These are phyloP conservation scores for Chloroclystis v-ata DNA, from an alignment of 2,888 invertebrate species.

Conservation along the genomic window DNA sequence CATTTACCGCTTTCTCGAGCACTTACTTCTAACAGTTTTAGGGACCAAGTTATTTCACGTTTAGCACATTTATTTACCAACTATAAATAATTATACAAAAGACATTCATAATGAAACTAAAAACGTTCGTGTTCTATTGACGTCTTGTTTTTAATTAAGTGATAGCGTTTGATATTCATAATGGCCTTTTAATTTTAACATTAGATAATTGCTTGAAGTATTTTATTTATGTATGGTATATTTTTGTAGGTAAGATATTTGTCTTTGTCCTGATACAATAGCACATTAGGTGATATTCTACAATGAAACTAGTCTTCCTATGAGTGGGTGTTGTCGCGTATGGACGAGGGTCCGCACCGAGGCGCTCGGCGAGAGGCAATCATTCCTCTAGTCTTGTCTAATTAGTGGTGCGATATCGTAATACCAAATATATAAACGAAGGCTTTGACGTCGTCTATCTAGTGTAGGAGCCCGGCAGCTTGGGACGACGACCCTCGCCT, in stretches of 20 bases:
- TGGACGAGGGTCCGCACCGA: constrained; percentile 28
- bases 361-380: constrained; percentile 67
- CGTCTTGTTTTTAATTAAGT: constrained; percentile 44
- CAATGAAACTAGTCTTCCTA: constrained; percentile 77
- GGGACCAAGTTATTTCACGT: constrained; percentile 53
- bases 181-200: constrained; percentile 71
- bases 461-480: constrained; percentile 69
- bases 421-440: constrained; percentile 76
- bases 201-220: constrained; percentile 71
- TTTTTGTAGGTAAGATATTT: constrained; percentile 57
- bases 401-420: constrained; percentile 74
- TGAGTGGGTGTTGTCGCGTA: constrained; percentile 44
- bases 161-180: constrained; percentile 63
- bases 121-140: constrained; percentile 37
- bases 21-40: constrained; percentile 45
- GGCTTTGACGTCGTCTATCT: constrained; percentile 68
- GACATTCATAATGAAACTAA: constrained; percentile 54
- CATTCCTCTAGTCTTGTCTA: constrained; percentile 76
- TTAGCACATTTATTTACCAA: constrained; percentile 29
- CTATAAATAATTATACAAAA: constrained; percentile 46
- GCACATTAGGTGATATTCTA: constrained; percentile 73
- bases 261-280: constrained; percentile 61
- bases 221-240: constrained; percentile 54
- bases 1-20: constrained; percentile 25
- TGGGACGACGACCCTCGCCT: constrained; percentile 58